Evolutionary conservation across 1,140 invertebrate genomes (phyloP), one percentile per base, ranked within the genome.

Genomic region (Sesamia nonagrioides): DNA sequence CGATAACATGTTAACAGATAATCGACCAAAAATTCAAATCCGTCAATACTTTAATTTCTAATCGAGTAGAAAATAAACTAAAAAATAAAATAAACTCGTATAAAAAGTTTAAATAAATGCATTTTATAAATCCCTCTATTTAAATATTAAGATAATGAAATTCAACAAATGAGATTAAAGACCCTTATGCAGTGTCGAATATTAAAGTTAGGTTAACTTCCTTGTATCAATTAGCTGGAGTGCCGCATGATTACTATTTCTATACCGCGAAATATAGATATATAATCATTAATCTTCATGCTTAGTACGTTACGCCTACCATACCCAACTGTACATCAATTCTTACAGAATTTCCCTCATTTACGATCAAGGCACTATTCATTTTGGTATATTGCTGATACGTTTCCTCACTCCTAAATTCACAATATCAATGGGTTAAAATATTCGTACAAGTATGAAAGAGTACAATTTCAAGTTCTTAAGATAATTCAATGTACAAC

Each of bases 381-480:
- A 79, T 92, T 94, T 94, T 94, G 93, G 93, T 94, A 94, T 94
- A 92, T 93, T 94, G 93, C 93, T 94, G 93, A 94, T 93, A 92
- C 89, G 85, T 90, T 90, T 93, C 92, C 93, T 88, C 89, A 93
- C 92, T 93, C 91, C 92, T 92, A 88, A 69, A 89, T 89, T 92
- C 86, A 86, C 88, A 91, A 91, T 91, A 91, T 90, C 87, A 87
- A 89, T 88, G 86, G 81, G 83, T 90, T 90, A 88, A 92, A 85
- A 92, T 91, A 89, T 84, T 86, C 83, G 86, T 90, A 87, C 69
- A 88, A 86, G 83, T 88, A 85, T 90, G 88, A 88, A 87, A 89
- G 86, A 89, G 88, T 93, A 92, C 84, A 89, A 88, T 90, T 84
- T 88, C 76, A 86, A 87, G 84, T 81, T 82, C 90, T 90, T 92